A percentile compares a stretch with the other conserved stretches of the same genome.
Conservation (phyloP, 2,113 vertebrate genomes). For the Protobothrops flavoviridis region DNA sequence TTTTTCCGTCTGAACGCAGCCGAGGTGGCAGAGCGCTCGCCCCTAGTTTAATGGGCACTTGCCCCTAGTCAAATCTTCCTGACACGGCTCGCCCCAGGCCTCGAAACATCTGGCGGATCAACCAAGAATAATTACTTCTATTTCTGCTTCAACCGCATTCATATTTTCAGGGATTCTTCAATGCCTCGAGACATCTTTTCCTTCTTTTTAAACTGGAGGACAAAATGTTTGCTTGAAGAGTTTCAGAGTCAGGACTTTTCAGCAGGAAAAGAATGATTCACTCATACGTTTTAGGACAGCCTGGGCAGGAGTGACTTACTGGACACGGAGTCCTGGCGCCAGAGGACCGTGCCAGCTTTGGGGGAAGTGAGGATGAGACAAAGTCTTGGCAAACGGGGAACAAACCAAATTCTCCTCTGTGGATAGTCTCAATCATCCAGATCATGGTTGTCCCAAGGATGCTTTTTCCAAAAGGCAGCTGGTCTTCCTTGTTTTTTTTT, state of each 20-base stretch:
- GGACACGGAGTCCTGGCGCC: background rate
- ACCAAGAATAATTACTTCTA: background rate
- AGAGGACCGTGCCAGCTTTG: background rate
- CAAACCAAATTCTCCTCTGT: fast-evolving
- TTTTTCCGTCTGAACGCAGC: background rate
- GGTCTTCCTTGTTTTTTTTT: background rate
- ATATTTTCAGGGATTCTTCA: background rate
- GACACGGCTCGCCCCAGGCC: background rate
- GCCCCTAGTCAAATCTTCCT: background rate
- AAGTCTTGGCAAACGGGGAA: background rate
- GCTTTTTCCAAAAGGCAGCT: background rate
- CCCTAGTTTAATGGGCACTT: background rate
- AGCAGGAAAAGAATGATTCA: background rate
- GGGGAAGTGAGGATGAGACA: too few species aligned
- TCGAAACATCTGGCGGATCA: background rate
- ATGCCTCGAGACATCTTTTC: background rate
- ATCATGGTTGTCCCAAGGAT: background rate
- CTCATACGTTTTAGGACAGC: background rate
- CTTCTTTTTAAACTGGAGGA: background rate
- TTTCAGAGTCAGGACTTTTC: background rate
- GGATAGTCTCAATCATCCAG: background rate
- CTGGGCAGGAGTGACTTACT: background rate
- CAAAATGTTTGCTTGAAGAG: background rate
- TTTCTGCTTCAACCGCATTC: background rate
- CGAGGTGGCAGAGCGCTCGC: background rate